Evolutionary conservation across 2,797 vertebrate species (phyloP), one percentile per base, ranked within the genome.

Genomic region (Tympanoctomys barrerae): DNA sequence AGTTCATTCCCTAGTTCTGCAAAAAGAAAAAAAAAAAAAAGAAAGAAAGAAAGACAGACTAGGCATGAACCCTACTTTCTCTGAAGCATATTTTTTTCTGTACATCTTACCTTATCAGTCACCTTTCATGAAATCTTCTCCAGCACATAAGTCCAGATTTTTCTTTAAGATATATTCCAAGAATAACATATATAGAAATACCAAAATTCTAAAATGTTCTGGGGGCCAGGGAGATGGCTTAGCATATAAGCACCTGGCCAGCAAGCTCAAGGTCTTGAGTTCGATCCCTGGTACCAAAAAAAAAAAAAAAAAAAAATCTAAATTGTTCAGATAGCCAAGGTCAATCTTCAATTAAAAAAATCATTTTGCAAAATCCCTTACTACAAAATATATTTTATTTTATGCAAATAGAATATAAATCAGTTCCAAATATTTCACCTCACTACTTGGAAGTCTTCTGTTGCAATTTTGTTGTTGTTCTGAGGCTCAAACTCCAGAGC

Each of bases 371-470:
- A 82, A 94, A 71, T 33, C 0, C n/a, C 59, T 86, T 92, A 59
- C 71, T 88, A 10, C 39, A 82, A 89, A 36, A 86, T 64, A 78
- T 54, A 68, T 54, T 42, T 93, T 90, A 46, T 46, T 92, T 91
- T 71, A 93, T 83, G 33, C 6, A 96, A 93, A 89, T 31, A 73
- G 19, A 77, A 52, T 85, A 81, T 89, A 83, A 66, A 80, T 85
- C 42, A 88, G 59, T 88, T 70, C 16, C n/a, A 82, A 96, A 82
- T 26, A 95, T 80, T 94, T 85, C 88, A 89, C 24, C 87, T 92
- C 57, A 90, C 61, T 85, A 83, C n/a, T 92, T 92, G 75, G 36
- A 92, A 77, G n/a, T 36, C 28, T 80, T 31, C 39, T 54, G 9
- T 26, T 61, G 49, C 89, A 96, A 84, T 18, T 52, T 49, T 26